phyloP scores from a whole-genome alignment of 2,888 invertebrate species.

The Cryptocephalus primarius region DNA sequence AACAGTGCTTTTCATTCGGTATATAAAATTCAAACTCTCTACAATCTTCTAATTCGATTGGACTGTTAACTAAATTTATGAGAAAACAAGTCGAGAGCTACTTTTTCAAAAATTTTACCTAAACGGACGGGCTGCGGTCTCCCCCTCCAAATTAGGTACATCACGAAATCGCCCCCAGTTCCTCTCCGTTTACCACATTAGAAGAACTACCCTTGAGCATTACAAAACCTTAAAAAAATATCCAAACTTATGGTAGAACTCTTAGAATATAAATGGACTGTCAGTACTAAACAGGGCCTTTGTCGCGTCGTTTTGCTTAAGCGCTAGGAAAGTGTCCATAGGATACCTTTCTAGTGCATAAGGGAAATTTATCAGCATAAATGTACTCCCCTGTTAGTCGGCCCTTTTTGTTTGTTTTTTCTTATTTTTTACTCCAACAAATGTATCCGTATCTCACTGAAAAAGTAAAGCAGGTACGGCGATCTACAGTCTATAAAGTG shows the following conservation, averaged over 20 bases:
- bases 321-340: neutral
- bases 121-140: too few relatives aligned
- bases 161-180: conserved; percentile 3
- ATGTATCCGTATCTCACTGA: conserved; percentile 20
- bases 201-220: conserved; percentile 32
- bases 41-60: too few relatives aligned
- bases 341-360: too few relatives aligned
- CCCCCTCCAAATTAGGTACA: too few relatives aligned
- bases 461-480: conserved; percentile 30
- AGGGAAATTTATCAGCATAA: too few relatives aligned
- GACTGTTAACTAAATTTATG: too few relatives aligned
- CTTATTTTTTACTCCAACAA: neutral
- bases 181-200: conserved; percentile 6
- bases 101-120: neutral
- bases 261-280: conserved; percentile 33
- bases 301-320: neutral
- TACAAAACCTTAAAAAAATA: conserved; percentile 36
- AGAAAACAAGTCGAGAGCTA: neutral
- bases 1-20: too few relatives aligned
- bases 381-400: neutral
- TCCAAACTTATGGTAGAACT: conserved; percentile 34
- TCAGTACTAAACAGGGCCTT: conserved; percentile 24
- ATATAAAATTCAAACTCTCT: too few relatives aligned
- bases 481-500: conserved; percentile 31
- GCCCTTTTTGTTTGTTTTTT: neutral